These are phyloP conservation scores for Popillia japonica DNA, from an alignment of 1,140 invertebrate species.

Conservation along the genomic window DNA sequence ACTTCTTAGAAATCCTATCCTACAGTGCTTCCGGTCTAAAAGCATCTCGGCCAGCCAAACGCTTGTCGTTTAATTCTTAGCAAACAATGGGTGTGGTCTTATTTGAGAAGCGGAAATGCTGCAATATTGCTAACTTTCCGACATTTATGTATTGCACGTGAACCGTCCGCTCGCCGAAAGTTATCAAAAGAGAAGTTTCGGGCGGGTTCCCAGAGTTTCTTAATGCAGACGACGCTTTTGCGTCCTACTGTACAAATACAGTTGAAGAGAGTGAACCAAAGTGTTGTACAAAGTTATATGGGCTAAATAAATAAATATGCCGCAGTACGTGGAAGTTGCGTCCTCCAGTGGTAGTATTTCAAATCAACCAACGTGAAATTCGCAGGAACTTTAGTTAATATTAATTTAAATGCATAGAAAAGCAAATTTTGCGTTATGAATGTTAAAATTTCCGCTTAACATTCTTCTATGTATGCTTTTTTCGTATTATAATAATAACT, in stretches of 20 bases:
- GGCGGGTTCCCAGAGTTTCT: neutral
- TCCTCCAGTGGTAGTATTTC: too few relatives aligned
- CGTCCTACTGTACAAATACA: neutral
- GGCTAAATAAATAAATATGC: neutral
- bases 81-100: slow-evolving; percentile 17
- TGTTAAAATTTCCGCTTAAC: too few relatives aligned
- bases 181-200: neutral
- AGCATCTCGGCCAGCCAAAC: neutral
- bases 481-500: too few relatives aligned
- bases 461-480: too few relatives aligned
- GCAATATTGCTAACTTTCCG: slow-evolving; percentile 6
- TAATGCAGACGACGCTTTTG: neutral
- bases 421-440: too few relatives aligned
- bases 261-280: neutral
- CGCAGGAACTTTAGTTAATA: too few relatives aligned
- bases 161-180: neutral
- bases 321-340: too few relatives aligned
- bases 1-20: neutral
- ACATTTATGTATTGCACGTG: slow-evolving; percentile 10
- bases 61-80: neutral
- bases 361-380: too few relatives aligned
- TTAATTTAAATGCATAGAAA: too few relatives aligned
- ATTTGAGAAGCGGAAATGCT: slow-evolving; percentile 5
- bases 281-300: neutral
- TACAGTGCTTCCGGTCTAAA: neutral